phyloP scores from a whole-genome alignment of 1,140 invertebrate species.

The Cryptotermes secundus region DNA sequence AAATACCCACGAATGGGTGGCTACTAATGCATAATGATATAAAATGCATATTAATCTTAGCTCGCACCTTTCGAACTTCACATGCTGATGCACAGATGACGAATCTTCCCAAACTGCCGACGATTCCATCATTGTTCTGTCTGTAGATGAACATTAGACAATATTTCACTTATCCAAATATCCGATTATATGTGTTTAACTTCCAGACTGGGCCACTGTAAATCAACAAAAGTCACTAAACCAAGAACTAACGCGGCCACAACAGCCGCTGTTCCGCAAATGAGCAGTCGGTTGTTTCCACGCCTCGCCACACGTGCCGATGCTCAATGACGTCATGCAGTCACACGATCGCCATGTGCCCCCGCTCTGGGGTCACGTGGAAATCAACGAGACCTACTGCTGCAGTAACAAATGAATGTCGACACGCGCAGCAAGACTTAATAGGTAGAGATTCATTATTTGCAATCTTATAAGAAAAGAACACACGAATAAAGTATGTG shows the following conservation, averaged over 20 bases:
- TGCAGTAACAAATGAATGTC: no score
- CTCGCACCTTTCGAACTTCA: constrained; percentile 25
- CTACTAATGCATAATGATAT: no score
- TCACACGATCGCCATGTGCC: constrained; percentile 32
- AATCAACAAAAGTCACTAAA: not conserved
- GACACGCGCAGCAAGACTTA: not conserved
- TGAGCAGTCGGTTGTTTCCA: constrained; percentile 26
- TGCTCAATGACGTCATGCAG: constrained; percentile 25
- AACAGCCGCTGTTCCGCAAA: not conserved
- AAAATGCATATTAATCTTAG: no score
- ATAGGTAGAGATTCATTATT: not conserved
- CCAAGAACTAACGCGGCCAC: not conserved
- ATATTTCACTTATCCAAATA: not conserved
- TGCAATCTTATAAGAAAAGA: not conserved
- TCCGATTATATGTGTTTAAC: not conserved
- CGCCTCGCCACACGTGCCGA: constrained; percentile 32
- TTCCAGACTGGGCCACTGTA: not conserved
- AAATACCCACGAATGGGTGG: no score
- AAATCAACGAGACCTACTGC: constrained; percentile 20
- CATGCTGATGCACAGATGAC: constrained; percentile 1
- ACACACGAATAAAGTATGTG: no score
- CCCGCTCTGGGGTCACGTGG: constrained; percentile 27
- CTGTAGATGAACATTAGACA: not conserved
- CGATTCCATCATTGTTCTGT: constrained; percentile 22
- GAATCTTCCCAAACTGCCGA: constrained; percentile 26